Evolutionary conservation across 2,888 invertebrate species (phyloP).

Genomic region (Phaedon cochleariae): DNA sequence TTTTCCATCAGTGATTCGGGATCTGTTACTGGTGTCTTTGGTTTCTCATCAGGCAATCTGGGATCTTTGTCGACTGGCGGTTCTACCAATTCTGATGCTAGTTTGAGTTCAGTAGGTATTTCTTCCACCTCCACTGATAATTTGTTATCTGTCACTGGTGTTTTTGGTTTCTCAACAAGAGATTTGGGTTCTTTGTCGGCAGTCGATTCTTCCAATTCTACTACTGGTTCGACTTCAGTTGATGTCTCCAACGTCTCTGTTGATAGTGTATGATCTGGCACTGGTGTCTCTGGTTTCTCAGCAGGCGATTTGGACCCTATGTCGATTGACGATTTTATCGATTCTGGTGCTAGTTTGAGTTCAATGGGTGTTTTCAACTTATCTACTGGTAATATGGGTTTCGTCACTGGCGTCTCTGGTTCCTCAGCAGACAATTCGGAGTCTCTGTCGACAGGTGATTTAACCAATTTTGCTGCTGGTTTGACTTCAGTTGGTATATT

Average conservation of each 20-base stretch:
- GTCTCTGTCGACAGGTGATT: background rate
- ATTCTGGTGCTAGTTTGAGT: background rate
- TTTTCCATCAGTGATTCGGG: background rate
- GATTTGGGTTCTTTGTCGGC: background rate
- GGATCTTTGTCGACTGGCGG: background rate
- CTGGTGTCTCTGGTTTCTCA: background rate
- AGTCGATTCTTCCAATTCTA: background rate
- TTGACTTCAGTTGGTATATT: background rate
- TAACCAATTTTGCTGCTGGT: background rate
- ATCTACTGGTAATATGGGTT: background rate
- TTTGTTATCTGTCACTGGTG: background rate
- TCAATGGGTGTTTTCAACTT: background rate
- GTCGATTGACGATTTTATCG: background rate
- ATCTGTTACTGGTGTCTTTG: background rate
- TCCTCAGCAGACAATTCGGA: background rate
- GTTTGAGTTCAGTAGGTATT: background rate
- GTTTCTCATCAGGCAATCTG: background rate
- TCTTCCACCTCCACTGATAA: background rate
- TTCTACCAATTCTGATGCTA: background rate
- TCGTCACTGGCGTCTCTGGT: background rate
- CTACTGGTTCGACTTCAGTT: background rate
- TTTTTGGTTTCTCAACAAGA: background rate
- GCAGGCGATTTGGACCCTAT: background rate
- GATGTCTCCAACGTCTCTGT: background rate
- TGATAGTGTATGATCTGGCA: background rate